A percentile compares a stretch with the other conserved stretches of the same genome.
Conservation (phyloP, 2,797 vertebrate genomes). For the Pempheris klunzingeri region DNA sequence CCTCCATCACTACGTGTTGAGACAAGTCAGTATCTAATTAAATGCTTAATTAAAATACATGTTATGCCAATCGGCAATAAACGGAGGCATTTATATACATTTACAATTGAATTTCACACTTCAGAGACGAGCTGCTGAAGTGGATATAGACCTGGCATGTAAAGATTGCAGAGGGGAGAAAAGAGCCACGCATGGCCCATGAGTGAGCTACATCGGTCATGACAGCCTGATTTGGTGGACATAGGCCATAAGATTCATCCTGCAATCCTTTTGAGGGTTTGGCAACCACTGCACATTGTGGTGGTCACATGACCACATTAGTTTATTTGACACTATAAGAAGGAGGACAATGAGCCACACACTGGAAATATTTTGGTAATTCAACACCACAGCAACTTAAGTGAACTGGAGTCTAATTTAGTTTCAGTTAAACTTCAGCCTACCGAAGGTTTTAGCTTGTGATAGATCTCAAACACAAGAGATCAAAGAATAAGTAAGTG, state of each 20-base stretch:
- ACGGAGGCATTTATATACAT: background rate
- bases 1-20: background rate
- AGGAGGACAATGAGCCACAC: constrained; percentile 12
- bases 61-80: background rate
- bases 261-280: background rate
- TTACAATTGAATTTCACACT: background rate
- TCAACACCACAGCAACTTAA: background rate
- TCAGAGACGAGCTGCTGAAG: background rate
- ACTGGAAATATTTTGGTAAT: background rate
- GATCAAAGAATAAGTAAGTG: constrained; percentile 14
- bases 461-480: background rate
- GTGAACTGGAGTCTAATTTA: background rate
- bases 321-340: constrained; percentile 10
- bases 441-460: background rate
- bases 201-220: background rate
- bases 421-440: constrained; percentile 5
- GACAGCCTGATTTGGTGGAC: background rate
- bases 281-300: constrained; percentile 12
- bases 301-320: constrained; percentile 4
- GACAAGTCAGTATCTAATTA: constrained; percentile 1
- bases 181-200: background rate
- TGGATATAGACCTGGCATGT: background rate
- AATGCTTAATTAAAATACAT: background rate
- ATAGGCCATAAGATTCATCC: constrained; percentile 8
- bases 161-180: background rate